Percentiles rank a stretch among this genome's conserved stretches.
These are phyloP conservation scores for Diabrotica virgifera DNA, from an alignment of 1,140 invertebrate species.

Conservation along the genomic window DNA sequence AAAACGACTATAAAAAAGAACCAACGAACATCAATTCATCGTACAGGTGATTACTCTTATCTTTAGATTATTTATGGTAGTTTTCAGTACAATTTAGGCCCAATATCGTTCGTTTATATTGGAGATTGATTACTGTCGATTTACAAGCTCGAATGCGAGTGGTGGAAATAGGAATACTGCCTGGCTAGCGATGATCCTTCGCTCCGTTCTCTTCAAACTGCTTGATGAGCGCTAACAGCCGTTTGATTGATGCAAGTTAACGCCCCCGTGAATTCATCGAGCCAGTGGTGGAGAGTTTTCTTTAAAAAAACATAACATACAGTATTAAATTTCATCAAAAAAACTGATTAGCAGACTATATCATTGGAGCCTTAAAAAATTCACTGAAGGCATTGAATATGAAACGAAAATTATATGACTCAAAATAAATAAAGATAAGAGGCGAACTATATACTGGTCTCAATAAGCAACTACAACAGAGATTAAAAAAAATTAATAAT, in stretches of 20 bases:
- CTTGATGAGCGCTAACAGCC: slow-evolving; percentile 43
- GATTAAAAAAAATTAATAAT: too few relatives aligned
- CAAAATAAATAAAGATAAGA: too few relatives aligned
- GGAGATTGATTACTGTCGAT: slow-evolving; percentile 32
- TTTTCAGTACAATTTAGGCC: slow-evolving; percentile 13
- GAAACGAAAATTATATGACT: too few relatives aligned
- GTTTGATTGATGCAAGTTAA: slow-evolving; percentile 41
- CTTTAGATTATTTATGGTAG: slow-evolving; percentile 11
- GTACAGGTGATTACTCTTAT: slow-evolving; percentile 23
- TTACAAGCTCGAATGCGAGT: slow-evolving; percentile 18
- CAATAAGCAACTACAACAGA: too few relatives aligned
- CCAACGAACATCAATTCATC: slow-evolving; percentile 32
- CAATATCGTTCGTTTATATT: slow-evolving; percentile 17
- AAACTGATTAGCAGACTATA: too few relatives aligned
- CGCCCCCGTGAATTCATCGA: slow-evolving; percentile 28
- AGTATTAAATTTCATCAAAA: too few relatives aligned
- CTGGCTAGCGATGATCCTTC: slow-evolving; percentile 29
- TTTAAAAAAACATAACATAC: too few relatives aligned
- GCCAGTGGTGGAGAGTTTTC: neutral
- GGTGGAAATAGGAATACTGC: slow-evolving; percentile 22
- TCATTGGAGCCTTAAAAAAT: too few relatives aligned
- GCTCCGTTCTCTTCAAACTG: slow-evolving; percentile 7
- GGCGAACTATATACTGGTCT: too few relatives aligned
- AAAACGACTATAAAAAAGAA: slow-evolving; percentile 6
- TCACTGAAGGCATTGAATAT: too few relatives aligned